These are phyloP conservation scores for Myripristis jacobus DNA, from an alignment of 2,797 vertebrate species.

Conservation along the genomic window DNA sequence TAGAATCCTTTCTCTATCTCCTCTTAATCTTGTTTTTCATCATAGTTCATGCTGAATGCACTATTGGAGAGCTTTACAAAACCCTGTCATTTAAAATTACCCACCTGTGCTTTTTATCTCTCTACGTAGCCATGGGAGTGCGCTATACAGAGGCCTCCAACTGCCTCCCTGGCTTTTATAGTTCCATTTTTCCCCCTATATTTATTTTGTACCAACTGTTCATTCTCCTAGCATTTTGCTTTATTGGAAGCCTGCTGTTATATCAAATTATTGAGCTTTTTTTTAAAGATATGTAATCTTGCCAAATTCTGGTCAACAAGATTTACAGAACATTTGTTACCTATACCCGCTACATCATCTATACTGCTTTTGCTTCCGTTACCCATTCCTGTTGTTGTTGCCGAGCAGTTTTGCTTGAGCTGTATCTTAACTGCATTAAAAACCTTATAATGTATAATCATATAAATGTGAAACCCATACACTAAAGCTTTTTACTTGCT, in stretches of 20 bases:
- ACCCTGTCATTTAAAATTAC: constrained; percentile 12
- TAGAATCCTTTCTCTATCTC: not conserved
- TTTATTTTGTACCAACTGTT: constrained; percentile 29
- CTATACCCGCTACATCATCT: not conserved
- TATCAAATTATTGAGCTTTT: not conserved
- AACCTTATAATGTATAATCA: too few relatives aligned
- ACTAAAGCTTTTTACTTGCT: too few relatives aligned
- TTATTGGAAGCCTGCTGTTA: not conserved
- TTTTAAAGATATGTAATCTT: not conserved
- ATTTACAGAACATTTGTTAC: too few relatives aligned
- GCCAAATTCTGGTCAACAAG: not conserved
- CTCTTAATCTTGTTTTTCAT: constrained; percentile 1
- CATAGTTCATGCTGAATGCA: not conserved
- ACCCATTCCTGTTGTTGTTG: too few relatives aligned
- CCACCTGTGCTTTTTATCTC: constrained; percentile 32
- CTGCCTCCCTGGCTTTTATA: constrained; percentile 1
- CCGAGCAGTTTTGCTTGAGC: too few relatives aligned
- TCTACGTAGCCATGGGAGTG: not conserved
- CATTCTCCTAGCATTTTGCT: not conserved
- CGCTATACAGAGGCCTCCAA: not conserved
- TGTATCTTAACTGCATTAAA: too few relatives aligned
- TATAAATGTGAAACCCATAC: too few relatives aligned
- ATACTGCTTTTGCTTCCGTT: too few relatives aligned
- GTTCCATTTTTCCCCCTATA: not conserved
- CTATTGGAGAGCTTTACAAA: constrained; percentile 12